Conservation (phyloP, 2,113 vertebrate genomes). For the Lepisosteus osseus region DNA sequence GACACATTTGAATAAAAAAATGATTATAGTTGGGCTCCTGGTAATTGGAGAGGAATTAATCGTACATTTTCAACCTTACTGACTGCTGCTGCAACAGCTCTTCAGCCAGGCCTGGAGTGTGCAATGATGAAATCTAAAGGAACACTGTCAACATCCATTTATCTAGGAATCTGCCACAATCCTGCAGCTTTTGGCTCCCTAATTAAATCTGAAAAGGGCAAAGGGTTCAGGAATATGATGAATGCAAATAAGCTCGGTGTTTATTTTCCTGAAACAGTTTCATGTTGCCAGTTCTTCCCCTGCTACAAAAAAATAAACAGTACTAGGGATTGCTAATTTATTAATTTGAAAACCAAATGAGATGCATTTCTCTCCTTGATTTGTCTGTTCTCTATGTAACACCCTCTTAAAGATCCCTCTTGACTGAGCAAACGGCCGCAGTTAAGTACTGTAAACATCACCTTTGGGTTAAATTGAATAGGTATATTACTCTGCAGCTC, state of each 20-base stretch:
- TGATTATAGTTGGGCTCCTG: background rate
- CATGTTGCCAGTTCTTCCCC: background rate
- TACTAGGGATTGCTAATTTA: background rate
- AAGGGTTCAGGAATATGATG: constrained; percentile 8
- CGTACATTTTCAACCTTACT: constrained; percentile 14
- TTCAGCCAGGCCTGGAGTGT: background rate
- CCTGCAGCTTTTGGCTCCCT: constrained; percentile 5
- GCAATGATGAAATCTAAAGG: constrained; percentile 19
- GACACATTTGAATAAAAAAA: too few relatives aligned
- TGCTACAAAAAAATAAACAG: background rate
- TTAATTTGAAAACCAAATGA: constrained; percentile 26
- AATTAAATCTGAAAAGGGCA: constrained; percentile 25
- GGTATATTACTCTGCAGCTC: background rate
- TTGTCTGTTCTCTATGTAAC: constrained; percentile 20
- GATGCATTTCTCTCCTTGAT: constrained; percentile 3
- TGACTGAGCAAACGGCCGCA: background rate
- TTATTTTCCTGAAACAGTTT: background rate
- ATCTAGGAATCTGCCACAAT: background rate
- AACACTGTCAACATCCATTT: constrained; percentile 12
- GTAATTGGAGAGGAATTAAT: constrained; percentile 18
- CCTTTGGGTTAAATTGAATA: background rate
- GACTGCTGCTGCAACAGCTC: constrained; percentile 1
- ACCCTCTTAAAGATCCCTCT: background rate
- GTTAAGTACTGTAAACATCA: background rate
- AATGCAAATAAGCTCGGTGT: background rate